phyloP scores from a whole-genome alignment of 2,888 invertebrate species.

The Caenorhabditis imperialis region DNA sequence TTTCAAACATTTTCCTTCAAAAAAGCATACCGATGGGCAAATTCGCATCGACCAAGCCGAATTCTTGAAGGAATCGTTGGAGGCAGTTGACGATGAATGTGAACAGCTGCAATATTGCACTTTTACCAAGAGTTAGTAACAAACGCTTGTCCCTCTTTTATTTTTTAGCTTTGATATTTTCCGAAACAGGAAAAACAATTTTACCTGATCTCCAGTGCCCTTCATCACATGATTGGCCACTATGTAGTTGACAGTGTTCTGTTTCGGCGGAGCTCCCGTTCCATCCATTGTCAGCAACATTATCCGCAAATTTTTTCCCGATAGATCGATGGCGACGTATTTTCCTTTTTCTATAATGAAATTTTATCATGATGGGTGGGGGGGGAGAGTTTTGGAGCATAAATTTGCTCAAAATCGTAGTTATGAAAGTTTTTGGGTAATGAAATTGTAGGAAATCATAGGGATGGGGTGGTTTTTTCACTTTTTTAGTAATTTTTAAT shows the following conservation, averaged over 20 bases:
- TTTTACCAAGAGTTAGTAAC: too few species aligned
- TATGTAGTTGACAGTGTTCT: constrained; percentile 75
- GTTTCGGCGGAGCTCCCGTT: constrained; percentile 62
- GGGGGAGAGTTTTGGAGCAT: too few species aligned
- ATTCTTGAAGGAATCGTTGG: constrained; percentile 76
- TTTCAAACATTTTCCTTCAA: constrained; percentile 1
- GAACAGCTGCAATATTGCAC: constrained; percentile 77
- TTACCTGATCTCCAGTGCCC: constrained; percentile 77
- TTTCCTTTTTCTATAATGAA: constrained; percentile 73
- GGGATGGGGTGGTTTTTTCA: too few species aligned
- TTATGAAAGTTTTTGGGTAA: too few species aligned
- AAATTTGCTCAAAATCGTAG: too few species aligned
- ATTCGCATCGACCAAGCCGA: constrained; percentile 75
- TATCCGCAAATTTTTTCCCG: constrained; percentile 78
- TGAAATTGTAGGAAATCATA: too few species aligned
- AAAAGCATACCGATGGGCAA: constrained; percentile 72
- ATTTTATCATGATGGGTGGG: neutral
- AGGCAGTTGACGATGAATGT: constrained; percentile 78
- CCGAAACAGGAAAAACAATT: too few species aligned
- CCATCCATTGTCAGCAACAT: constrained; percentile 75
- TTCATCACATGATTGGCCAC: constrained; percentile 77
- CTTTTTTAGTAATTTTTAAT: too few species aligned
- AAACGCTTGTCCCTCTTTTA: too few species aligned
- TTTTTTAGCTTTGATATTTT: too few species aligned
- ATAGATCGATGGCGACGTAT: constrained; percentile 78